A percentile compares a stretch with the other conserved stretches of the same genome.
Conservation (phyloP, 1,140 invertebrate species). For the Acromyrmex charruanus region DNA sequence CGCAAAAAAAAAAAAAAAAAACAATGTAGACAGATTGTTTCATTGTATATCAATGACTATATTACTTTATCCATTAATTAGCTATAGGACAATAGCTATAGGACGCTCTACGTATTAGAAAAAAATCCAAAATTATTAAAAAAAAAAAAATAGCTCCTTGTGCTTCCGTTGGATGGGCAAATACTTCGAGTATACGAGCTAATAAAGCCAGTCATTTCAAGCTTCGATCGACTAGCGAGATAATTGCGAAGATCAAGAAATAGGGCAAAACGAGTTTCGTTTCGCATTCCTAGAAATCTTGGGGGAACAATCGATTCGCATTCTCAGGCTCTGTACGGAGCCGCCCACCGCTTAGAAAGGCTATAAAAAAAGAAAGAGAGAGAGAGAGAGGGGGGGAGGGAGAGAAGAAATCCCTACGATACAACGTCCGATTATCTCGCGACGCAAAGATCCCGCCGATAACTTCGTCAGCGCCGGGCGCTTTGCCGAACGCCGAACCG, state of each 20-base stretch:
- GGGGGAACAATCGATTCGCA: constrained; percentile 36
- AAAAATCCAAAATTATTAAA: background rate
- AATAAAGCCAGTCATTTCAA: background rate
- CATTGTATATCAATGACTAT: background rate
- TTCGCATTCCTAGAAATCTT: constrained; percentile 45
- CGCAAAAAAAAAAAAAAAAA: background rate
- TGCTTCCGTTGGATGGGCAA: background rate
- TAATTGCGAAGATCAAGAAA: background rate
- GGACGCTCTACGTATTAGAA: background rate
- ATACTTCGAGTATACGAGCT: too few species aligned
- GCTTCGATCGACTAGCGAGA: background rate
- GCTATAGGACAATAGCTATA: background rate
- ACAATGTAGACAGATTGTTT: constrained; percentile 28
- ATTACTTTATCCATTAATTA: background rate
- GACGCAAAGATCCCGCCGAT: constrained; percentile 68
- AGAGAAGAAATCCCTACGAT: too few species aligned
- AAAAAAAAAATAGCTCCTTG: background rate
- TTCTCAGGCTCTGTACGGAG: constrained; percentile 27
- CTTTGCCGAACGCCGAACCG: constrained; percentile 24
- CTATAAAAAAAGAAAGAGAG: background rate
- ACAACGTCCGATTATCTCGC: constrained; percentile 70
- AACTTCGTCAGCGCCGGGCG: constrained; percentile 44
- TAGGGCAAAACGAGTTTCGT: background rate
- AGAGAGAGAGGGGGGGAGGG: background rate
- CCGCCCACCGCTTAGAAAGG: constrained; percentile 58